A percentile compares a stretch with the other conserved stretches of the same genome.
Conservation (phyloP, 2,113 vertebrate species). For the Neogale vison region DNA sequence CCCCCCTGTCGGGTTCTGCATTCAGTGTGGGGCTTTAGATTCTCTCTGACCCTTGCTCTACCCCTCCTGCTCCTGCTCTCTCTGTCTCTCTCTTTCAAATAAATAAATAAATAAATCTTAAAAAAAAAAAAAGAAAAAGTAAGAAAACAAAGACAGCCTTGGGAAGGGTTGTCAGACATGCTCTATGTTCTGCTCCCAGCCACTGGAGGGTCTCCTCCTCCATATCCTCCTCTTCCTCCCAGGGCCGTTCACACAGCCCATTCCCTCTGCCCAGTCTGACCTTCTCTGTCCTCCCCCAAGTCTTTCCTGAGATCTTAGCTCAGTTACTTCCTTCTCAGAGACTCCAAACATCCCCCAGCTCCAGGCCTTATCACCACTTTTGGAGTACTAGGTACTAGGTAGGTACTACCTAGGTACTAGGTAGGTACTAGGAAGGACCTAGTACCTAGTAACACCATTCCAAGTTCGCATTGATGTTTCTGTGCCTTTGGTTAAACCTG, state of each 20-base stretch:
- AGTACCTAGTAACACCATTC: not conserved
- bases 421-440: too few species aligned
- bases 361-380: not conserved
- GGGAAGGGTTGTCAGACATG: accelerated
- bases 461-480: not conserved
- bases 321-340: not conserved
- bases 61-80: not conserved
- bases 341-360: not conserved
- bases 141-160: not conserved
- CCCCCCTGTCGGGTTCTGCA: not conserved
- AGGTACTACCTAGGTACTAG: too few species aligned
- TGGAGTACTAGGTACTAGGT: not conserved
- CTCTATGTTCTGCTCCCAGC: not conserved
- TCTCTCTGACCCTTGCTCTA: not conserved
- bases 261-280: accelerated
- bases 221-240: accelerated
- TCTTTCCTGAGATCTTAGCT: not conserved
- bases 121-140: too few species aligned
- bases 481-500: not conserved
- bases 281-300: not conserved
- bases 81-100: not conserved
- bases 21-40: not conserved
- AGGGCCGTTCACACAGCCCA: not conserved
- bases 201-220: accelerated
- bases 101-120: not conserved